Percentiles rank a stretch among this genome's conserved stretches.
Evolutionary conservation across 2,797 vertebrate genomes (phyloP).

Genomic region (Podarcis siculus): DNA sequence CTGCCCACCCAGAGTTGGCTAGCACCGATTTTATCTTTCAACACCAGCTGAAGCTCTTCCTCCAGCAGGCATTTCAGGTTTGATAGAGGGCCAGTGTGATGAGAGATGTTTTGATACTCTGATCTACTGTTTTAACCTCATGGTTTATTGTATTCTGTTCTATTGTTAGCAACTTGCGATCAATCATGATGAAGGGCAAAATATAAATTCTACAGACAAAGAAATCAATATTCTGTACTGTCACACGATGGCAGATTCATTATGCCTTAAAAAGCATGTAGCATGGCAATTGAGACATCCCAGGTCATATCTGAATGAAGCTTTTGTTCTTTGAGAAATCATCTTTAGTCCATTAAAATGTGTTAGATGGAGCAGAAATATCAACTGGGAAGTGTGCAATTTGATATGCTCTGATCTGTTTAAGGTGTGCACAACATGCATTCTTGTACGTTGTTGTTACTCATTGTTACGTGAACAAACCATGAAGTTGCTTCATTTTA

Average conservation of each 20-base stretch:
- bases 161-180: too few relatives aligned
- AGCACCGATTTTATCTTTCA: too few relatives aligned
- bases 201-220: background rate
- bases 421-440: background rate
- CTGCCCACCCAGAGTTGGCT: too few relatives aligned
- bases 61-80: too few relatives aligned
- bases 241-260: background rate
- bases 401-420: background rate
- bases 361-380: background rate
- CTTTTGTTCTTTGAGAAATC: background rate
- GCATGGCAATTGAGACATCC: too few relatives aligned
- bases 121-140: too few relatives aligned
- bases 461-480: background rate
- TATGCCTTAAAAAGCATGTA: background rate
- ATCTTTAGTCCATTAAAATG: background rate
- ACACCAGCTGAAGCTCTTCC: too few relatives aligned
- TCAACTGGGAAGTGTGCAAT: background rate
- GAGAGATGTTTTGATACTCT: too few relatives aligned
- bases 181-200: background rate
- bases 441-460: background rate
- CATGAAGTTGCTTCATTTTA: background rate
- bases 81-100: too few relatives aligned
- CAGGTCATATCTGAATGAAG: background rate
- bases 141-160: too few relatives aligned
- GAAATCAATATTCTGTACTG: background rate